Conservation (phyloP, 2,888 invertebrate genomes). For the Pycnomerus fuliginosus region DNA sequence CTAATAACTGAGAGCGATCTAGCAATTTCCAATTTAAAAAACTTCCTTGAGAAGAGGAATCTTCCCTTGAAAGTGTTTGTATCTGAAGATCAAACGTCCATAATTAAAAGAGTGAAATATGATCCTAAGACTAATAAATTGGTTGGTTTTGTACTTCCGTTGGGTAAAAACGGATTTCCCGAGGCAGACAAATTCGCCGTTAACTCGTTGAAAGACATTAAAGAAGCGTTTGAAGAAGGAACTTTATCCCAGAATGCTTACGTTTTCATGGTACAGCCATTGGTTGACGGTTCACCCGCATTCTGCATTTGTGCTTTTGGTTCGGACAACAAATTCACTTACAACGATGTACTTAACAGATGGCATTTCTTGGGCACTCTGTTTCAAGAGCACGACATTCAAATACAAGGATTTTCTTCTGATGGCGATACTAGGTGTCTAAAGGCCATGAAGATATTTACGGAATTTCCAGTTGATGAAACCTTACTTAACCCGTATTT, state of each 20-base stretch:
- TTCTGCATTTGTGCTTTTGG: background rate
- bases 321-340: background rate
- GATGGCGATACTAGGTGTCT: background rate
- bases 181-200: background rate
- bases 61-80: conserved; percentile 11
- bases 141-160: conserved; percentile 14
- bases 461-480: too few relatives aligned
- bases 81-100: conserved; percentile 17
- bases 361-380: background rate
- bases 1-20: conserved; percentile 7
- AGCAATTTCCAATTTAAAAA: conserved; percentile 2
- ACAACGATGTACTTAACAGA: background rate
- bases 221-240: background rate
- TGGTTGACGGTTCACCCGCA: background rate
- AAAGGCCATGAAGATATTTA: background rate
- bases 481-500: background rate
- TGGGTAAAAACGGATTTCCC: conserved; percentile 9
- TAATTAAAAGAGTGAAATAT: conserved; percentile 11
- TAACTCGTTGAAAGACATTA: background rate
- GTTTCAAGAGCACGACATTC: background rate
- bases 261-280: conserved; percentile 1
- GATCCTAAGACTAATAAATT: conserved; percentile 11
- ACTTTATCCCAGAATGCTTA: background rate
- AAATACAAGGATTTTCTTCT: background rate
- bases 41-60: conserved; percentile 10